Base-by-base conservation (phyloP, 2,797 vertebrate genomes). In the Hoplostethus atlanticus region DNA sequence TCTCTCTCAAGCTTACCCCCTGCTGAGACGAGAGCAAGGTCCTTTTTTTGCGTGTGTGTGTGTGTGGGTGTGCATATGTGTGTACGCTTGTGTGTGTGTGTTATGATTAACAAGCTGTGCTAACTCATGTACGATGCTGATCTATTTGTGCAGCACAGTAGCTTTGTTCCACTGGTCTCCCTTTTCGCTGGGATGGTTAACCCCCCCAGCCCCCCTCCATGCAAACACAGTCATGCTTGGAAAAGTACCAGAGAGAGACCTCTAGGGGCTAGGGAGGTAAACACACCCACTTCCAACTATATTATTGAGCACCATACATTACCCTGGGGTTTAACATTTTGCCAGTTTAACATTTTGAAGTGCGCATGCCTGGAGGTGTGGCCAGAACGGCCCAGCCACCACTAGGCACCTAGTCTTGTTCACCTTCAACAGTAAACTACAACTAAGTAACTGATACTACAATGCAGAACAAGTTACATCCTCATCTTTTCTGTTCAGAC, bases 141-240 rank as follows among this genome's bases (percentile, higher is more conserved):
- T 21, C 21, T 21, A 21, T 21, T 21, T 21, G 21, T 30, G 51
- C 36, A 5, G 52, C 30, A 47, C 54, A 58, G 54, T 58, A 68
- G 52, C 68, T 86, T 84, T 80, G 71, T 82, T 77, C 60, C 53
- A 61, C 60, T 2, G 17, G 52, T 74, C 62, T 75, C 64, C 69
- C 2, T 25, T 79, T 40, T 68, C 62, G 54, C 83, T 85, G 87
- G 88, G 82, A 75, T 64, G 83, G 80, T 82, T 88, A 83, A 77
- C 65, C 83, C 21, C 21, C 21, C 21, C 21, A 21, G n/a, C 54
- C 63, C 59, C 60, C 61, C 76, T 53, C 48, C 62, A 68, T 77
- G 77, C 71, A 67, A 42, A 70, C 42, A 74, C 34, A 62, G 0
- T 62, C 25, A 66, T 59, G 64, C 60, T 63, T 72, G 17, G 15